Percentiles rank a stretch among this genome's conserved stretches.
phyloP scores from a whole-genome alignment of 2,797 vertebrate genomes.

The Falco naumanni region DNA sequence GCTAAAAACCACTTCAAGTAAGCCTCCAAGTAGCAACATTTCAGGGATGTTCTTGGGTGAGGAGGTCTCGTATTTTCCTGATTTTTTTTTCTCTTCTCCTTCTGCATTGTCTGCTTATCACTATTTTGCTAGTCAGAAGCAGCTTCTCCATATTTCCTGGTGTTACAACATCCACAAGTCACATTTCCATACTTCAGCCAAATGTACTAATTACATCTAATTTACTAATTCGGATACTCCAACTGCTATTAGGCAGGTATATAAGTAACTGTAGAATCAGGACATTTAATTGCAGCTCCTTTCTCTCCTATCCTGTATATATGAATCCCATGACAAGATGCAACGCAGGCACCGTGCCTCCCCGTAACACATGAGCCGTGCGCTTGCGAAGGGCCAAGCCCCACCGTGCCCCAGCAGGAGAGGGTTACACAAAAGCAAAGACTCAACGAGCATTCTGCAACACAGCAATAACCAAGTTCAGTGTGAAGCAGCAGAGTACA shows the following conservation, averaged over 20 bases:
- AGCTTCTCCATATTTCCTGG: neutral
- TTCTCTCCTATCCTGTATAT: neutral
- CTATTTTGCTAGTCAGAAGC: neutral
- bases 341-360: rapidly evolving
- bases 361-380: rapidly evolving
- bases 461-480: rapidly evolving
- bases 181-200: neutral
- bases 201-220: neutral
- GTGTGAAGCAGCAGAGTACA: neutral
- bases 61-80: neutral
- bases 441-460: rapidly evolving
- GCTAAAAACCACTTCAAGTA: neutral
- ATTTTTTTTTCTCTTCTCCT: neutral
- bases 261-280: neutral
- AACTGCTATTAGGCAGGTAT: neutral
- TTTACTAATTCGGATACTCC: neutral
- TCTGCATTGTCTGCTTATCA: neutral
- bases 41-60: neutral
- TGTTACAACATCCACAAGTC: neutral
- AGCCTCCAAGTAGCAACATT: neutral
- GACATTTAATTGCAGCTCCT: neutral
- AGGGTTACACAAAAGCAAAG: rapidly evolving
- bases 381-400: no score
- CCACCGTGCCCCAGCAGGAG: neutral
- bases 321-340: rapidly evolving